Percentiles rank a stretch among this genome's conserved stretches.
These are phyloP conservation scores for Parelbella ahira DNA, from an alignment of 2,888 invertebrate species.

Conservation along the genomic window DNA sequence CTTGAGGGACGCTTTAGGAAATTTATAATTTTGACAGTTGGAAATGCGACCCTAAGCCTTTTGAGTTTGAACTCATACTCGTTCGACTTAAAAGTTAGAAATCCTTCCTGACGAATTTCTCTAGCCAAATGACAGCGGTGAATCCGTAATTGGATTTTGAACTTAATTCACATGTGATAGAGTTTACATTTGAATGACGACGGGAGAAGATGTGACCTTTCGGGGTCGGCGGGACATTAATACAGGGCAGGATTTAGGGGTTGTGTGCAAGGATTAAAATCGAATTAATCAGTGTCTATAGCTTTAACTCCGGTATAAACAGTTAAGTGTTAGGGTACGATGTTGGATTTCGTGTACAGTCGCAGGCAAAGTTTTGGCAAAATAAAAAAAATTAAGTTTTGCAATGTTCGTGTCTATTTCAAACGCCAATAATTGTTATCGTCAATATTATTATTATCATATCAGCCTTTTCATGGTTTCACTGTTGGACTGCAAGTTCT, in stretches of 20 bases:
- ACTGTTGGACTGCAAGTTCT: too few relatives aligned
- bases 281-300: slow-evolving; percentile 85
- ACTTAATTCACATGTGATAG: slow-evolving; percentile 39
- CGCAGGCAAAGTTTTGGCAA: slow-evolving; percentile 28
- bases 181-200: slow-evolving; percentile 47
- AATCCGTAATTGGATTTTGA: slow-evolving; percentile 35
- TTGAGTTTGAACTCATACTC: slow-evolving; percentile 67
- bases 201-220: slow-evolving; percentile 58
- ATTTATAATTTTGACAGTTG: slow-evolving; percentile 42
- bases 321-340: slow-evolving; percentile 79
- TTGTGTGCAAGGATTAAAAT: slow-evolving; percentile 84
- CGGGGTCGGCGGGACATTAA: slow-evolving; percentile 74
- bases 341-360: slow-evolving; percentile 58
- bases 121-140: slow-evolving; percentile 33
- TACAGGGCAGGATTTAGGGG: slow-evolving; percentile 81
- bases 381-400: too few relatives aligned
- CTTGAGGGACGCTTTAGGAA: slow-evolving; percentile 30
- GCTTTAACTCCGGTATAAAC: slow-evolving; percentile 78
- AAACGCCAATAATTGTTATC: too few relatives aligned
- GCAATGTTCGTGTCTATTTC: too few relatives aligned
- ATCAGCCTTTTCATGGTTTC: too few relatives aligned
- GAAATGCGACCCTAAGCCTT: slow-evolving; percentile 60
- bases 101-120: slow-evolving; percentile 45
- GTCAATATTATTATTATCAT: too few relatives aligned
- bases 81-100: slow-evolving; percentile 66